Conservation (phyloP, 2,113 vertebrate genomes). For the Spea bombifrons region DNA sequence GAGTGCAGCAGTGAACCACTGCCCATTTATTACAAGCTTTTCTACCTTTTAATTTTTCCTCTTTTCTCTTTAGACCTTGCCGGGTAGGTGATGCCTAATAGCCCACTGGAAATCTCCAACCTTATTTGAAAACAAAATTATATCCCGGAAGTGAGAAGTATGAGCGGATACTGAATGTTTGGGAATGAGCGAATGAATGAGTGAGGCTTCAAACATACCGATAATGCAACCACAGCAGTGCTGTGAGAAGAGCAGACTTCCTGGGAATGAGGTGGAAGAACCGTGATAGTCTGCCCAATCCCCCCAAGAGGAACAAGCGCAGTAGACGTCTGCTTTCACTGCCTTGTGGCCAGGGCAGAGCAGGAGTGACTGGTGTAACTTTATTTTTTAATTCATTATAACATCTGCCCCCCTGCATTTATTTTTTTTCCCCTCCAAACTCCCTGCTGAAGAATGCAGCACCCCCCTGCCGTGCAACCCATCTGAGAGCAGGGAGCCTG, state of each 20-base stretch:
- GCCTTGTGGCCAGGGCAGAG: conserved; percentile 54
- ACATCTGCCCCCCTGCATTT: conserved; percentile 12
- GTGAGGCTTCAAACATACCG: conserved; percentile 89
- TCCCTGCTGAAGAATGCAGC: conserved; percentile 7
- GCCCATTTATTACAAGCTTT: conserved; percentile 4
- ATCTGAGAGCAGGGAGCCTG: conserved; percentile 44
- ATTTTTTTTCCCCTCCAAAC: background rate
- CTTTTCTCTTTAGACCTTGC: conserved; percentile 70
- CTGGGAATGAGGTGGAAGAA: conserved; percentile 63
- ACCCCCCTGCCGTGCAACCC: background rate
- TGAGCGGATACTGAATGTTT: conserved; percentile 85
- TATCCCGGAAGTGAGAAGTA: conserved; percentile 79
- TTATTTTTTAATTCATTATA: conserved; percentile 24
- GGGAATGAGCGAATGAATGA: conserved; percentile 81
- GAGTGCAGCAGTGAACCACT: background rate
- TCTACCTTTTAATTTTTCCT: conserved; percentile 23
- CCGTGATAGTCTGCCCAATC: conserved; percentile 54
- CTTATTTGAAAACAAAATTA: conserved; percentile 68
- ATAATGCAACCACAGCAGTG: conserved; percentile 74
- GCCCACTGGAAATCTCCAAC: conserved; percentile 90
- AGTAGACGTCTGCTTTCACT: conserved; percentile 58
- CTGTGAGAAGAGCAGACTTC: conserved; percentile 58
- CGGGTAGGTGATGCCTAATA: conserved; percentile 75
- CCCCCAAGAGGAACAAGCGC: conserved; percentile 57
- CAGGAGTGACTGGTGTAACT: conserved; percentile 53